phyloP scores from a whole-genome alignment of 2,113 vertebrate species.

The Sander vitreus region DNA sequence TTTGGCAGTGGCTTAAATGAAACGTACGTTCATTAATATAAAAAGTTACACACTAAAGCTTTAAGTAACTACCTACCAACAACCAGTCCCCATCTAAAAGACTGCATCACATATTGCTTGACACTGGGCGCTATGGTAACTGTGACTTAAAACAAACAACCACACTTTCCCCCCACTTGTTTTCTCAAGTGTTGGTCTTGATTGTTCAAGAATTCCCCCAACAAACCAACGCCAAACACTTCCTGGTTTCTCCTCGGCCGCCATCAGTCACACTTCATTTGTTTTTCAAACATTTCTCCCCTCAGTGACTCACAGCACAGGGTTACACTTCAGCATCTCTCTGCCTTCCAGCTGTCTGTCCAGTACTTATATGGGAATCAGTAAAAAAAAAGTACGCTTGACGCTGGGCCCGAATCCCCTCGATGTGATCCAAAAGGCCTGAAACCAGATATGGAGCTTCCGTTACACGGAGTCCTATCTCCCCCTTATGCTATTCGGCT shows the following conservation, averaged over 20 bases:
- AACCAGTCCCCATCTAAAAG: neutral
- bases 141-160: slow-evolving; percentile 44
- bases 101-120: neutral
- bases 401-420: neutral
- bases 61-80: too few relatives aligned
- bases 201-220: neutral
- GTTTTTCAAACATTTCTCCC: slow-evolving; percentile 26
- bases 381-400: neutral
- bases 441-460: slow-evolving; percentile 54
- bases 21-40: too few relatives aligned
- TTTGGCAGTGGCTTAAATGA: too few relatives aligned
- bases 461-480: slow-evolving; percentile 14
- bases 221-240: neutral
- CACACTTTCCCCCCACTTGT: neutral
- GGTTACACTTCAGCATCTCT: slow-evolving; percentile 13
- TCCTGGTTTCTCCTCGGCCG: slow-evolving; percentile 8
- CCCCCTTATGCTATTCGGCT: neutral
- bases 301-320: neutral
- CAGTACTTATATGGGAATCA: slow-evolving; percentile 1
- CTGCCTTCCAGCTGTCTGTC: slow-evolving; percentile 18
- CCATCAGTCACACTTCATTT: slow-evolving; percentile 43
- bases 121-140: slow-evolving; percentile 23
- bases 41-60: too few relatives aligned
- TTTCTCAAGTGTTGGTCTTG: slow-evolving; percentile 29
- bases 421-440: slow-evolving; percentile 2